Conservation (phyloP, 1,140 invertebrate species). For the Heliconius nattereri region DNA sequence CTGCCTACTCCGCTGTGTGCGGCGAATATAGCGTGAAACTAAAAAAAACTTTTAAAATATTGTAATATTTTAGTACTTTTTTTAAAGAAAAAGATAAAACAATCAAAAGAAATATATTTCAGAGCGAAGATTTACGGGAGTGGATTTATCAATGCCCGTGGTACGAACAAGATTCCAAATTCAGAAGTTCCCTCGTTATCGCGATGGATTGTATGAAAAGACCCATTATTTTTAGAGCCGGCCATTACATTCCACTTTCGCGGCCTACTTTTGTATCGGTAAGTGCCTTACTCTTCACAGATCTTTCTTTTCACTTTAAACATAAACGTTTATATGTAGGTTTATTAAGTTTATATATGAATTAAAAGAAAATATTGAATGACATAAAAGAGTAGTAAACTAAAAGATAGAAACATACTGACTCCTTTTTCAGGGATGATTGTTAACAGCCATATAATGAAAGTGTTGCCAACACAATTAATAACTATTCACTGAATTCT, state of each 20-base stretch:
- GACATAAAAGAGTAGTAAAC: too few relatives aligned
- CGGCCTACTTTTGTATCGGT: conserved; percentile 76
- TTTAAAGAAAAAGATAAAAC: neutral
- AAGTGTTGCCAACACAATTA: too few relatives aligned
- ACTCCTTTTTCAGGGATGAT: too few relatives aligned
- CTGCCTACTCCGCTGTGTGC: too few relatives aligned
- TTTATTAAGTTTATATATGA: too few relatives aligned
- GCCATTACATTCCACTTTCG: conserved; percentile 78
- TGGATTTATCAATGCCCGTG: conserved; percentile 69
- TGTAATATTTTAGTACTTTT: neutral
- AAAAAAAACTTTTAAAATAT: neutral
- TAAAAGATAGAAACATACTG: too few relatives aligned
- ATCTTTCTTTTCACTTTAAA: neutral
- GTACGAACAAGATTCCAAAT: conserved; percentile 65
- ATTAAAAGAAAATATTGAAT: too few relatives aligned
- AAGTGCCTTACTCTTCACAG: conserved; percentile 35
- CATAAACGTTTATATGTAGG: too few relatives aligned
- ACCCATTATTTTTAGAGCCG: conserved; percentile 77
- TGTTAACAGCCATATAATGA: too few relatives aligned
- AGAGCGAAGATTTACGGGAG: conserved; percentile 68
- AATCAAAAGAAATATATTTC: conserved; percentile 16
- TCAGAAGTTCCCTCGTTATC: conserved; percentile 66
- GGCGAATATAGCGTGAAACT: too few relatives aligned
- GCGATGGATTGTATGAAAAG: conserved; percentile 78
- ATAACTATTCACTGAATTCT: too few relatives aligned